Base-by-base conservation (phyloP, 2,797 vertebrate species). In the Fringilla coelebs region DNA sequence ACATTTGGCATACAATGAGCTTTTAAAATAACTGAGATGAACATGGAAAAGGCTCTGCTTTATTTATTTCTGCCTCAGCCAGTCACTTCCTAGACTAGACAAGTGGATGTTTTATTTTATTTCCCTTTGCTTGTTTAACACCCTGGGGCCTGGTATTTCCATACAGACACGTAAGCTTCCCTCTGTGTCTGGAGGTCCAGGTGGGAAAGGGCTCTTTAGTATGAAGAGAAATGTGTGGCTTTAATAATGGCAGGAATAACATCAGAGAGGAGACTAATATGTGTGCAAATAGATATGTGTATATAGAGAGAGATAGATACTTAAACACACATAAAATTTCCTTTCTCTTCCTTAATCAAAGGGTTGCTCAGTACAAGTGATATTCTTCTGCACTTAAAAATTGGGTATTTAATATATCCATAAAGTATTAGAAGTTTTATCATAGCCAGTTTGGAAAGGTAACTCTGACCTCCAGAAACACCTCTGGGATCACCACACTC, bases 11-110 rank as follows among this genome's bases (percentile, higher is more conserved):
- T 74, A n/a, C 25, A 41, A 28, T n/a, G 57, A 43, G 85, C 85
- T 96, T 88, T 91, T 86, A 52, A 91, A 82, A 86, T 92, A 74
- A 75, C 72, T n/a, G 9, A 73, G 70, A 41, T 21, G 62, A 70
- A 13, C 43, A 63, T 73, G 63, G 28, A 18, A 48, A 66, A 31
- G 25, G 7, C 28, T 73, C 34, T 29, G 43, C 84, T 60, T 60
- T 73, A 9, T 36, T 46, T 76, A 16, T 17, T 66, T 79, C 89
- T 85, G 41, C 75, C 38, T 13, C 43, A 78, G 65, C 68, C 32
- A 7, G 49, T 76, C n/a, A 9, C 74, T 90, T 88, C 83, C 73
- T 57, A 57, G 86, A 10, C 15, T 4, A 62, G 81, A 72, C 46
- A 34, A 14, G 20, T 32, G 43, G 88, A 29, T 83, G 46, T 11